Percentiles rank a stretch among this genome's conserved stretches.
phyloP scores from a whole-genome alignment of 2,888 invertebrate species.

The Laspeyria flexula region DNA sequence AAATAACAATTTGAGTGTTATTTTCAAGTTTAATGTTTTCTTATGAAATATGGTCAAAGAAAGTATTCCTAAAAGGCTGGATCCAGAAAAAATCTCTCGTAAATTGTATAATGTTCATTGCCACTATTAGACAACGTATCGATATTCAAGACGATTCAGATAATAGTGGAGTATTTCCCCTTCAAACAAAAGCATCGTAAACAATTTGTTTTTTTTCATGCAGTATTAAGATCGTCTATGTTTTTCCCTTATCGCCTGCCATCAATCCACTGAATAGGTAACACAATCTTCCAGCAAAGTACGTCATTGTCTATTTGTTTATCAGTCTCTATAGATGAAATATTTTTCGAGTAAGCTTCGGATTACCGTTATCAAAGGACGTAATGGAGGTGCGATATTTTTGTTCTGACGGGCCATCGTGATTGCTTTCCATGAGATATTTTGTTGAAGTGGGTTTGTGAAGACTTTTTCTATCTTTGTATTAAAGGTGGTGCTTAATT shows the following conservation, averaged over 20 bases:
- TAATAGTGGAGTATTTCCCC: too few species aligned
- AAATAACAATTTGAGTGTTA: too few species aligned
- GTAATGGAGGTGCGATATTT: slow-evolving; percentile 9
- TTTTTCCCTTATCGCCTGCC: not conserved
- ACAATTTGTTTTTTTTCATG: not conserved
- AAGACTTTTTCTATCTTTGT: too few species aligned
- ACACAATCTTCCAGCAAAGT: slow-evolving; percentile 16
- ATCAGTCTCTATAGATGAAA: slow-evolving; percentile 18
- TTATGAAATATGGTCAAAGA: too few species aligned
- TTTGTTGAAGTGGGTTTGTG: not conserved
- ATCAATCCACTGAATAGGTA: slow-evolving; percentile 9
- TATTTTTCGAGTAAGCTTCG: slow-evolving; percentile 12
- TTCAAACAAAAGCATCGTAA: not conserved
- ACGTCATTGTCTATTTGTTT: slow-evolving; percentile 37
- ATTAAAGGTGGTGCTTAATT: too few species aligned
- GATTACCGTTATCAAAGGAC: slow-evolving; percentile 14
- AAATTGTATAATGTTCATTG: too few species aligned
- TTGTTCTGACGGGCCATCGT: slow-evolving; percentile 14
- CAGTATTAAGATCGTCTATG: not conserved
- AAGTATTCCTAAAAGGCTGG: too few species aligned
- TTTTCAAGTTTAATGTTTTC: too few species aligned
- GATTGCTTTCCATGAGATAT: slow-evolving; percentile 11
- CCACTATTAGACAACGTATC: too few species aligned
- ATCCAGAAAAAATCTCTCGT: too few species aligned
- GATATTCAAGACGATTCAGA: too few species aligned